These are phyloP conservation scores for Vultur gryphus DNA, from an alignment of 2,797 vertebrate genomes.

Conservation along the genomic window DNA sequence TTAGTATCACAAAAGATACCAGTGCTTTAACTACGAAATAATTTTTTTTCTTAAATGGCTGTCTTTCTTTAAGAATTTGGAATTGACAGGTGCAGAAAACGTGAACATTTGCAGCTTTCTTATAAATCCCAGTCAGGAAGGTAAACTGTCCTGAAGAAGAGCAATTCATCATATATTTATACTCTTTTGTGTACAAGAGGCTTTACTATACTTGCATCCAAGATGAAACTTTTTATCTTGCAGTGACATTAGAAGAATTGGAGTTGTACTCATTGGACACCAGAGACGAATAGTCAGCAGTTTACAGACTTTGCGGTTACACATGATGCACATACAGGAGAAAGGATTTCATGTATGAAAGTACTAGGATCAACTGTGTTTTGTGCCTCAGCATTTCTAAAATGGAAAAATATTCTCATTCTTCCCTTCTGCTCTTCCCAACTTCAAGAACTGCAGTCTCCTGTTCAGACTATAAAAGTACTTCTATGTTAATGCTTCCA, in stretches of 20 bases:
- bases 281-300: conserved; percentile 99
- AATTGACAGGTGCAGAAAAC: neutral
- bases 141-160: neutral
- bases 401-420: conserved; percentile 70
- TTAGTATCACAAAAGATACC: neutral
- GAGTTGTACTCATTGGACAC: conserved; percentile 82
- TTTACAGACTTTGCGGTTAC: conserved; percentile 97
- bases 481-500: conserved; percentile 72
- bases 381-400: conserved; percentile 87
- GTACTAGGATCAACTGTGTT: conserved; percentile 77
- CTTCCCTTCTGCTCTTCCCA: conserved; percentile 68
- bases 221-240: conserved; percentile 35
- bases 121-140: neutral
- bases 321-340: conserved; percentile 94
- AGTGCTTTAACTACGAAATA: neutral
- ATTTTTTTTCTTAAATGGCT: neutral
- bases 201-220: neutral
- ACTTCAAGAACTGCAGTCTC: conserved; percentile 64
- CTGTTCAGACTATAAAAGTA: conserved; percentile 53
- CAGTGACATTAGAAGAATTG: conserved; percentile 83
- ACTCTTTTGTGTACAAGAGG: neutral
- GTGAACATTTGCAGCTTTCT: neutral
- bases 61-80: neutral
- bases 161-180: neutral
- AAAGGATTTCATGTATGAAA: conserved; percentile 89